phyloP scores from a whole-genome alignment of 2,888 invertebrate genomes.

The Odontocerum albicorne region DNA sequence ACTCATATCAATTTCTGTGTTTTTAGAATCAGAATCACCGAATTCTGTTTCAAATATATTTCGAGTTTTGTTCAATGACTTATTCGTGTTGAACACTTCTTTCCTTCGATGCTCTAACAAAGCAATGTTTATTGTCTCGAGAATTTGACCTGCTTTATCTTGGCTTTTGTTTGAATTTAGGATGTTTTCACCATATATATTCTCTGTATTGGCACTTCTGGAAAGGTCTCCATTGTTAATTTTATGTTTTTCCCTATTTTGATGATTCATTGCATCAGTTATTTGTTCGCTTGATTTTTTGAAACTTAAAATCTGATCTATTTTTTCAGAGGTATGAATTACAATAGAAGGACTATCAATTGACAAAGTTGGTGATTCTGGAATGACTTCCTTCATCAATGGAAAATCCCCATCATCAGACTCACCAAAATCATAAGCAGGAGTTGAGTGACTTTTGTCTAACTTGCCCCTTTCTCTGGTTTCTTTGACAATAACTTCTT shows the following conservation, averaged over 20 bases:
- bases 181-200: conserved; percentile 26
- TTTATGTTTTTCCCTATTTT: conserved; percentile 38
- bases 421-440: conserved; percentile 68
- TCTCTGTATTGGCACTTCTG: conserved; percentile 1
- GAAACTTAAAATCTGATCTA: conserved; percentile 50
- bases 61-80: not conserved
- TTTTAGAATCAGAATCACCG: conserved; percentile 27
- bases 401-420: conserved; percentile 38
- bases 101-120: conserved; percentile 41
- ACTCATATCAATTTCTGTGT: conserved; percentile 18
- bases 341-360: conserved; percentile 40
- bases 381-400: conserved; percentile 44
- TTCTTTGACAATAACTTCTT: conserved; percentile 27
- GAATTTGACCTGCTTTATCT: conserved; percentile 38
- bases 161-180: conserved; percentile 8
- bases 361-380: conserved; percentile 46
- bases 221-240: conserved; percentile 29
- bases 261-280: conserved; percentile 47
- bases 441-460: conserved; percentile 83
- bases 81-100: conserved; percentile 22
- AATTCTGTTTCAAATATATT: conserved; percentile 36
- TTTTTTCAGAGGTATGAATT: conserved; percentile 44
- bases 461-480: conserved; percentile 55
- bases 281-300: conserved; percentile 50
- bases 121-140: conserved; percentile 47